phyloP scores from a whole-genome alignment of 2,888 invertebrate genomes.

The Protophormia terraenovae region DNA sequence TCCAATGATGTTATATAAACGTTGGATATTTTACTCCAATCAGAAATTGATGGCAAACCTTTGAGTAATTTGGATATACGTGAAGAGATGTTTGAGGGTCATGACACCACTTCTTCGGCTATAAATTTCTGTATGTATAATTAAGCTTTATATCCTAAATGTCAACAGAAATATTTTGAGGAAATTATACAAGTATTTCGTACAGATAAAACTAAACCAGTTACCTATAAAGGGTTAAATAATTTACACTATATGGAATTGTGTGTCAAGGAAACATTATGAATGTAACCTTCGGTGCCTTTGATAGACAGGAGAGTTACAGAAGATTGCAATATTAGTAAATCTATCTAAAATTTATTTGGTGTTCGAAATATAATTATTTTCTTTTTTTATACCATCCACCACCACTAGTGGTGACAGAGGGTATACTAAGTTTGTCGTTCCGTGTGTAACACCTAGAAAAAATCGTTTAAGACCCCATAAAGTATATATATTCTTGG shows the following conservation, averaged over 20 bases:
- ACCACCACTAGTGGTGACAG: too few relatives aligned
- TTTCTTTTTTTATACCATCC: too few relatives aligned
- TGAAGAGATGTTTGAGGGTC: constrained; percentile 88
- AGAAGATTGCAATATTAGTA: constrained; percentile 79
- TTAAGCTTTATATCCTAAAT: constrained; percentile 81
- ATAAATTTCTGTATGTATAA: constrained; percentile 82
- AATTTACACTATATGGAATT: constrained; percentile 78
- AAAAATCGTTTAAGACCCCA: too few relatives aligned
- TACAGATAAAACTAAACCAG: constrained; percentile 74
- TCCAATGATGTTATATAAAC: constrained; percentile 82
- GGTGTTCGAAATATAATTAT: too few relatives aligned
- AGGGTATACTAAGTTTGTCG: too few relatives aligned
- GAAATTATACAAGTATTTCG: constrained; percentile 81
- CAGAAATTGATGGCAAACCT: constrained; percentile 84
- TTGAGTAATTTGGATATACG: constrained; percentile 84
- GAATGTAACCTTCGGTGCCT: constrained; percentile 80
- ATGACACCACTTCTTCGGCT: constrained; percentile 83
- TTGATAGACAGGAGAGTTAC: constrained; percentile 77
- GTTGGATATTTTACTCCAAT: constrained; percentile 86
- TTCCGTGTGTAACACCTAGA: too few relatives aligned
- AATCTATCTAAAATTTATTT: too few relatives aligned
- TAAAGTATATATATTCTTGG: too few relatives aligned
- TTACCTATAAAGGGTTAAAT: constrained; percentile 77
- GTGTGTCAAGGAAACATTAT: constrained; percentile 79
- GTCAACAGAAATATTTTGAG: constrained; percentile 81